Base-by-base conservation (phyloP, 2,113 vertebrate genomes). In the Sebastes schlegelii region DNA sequence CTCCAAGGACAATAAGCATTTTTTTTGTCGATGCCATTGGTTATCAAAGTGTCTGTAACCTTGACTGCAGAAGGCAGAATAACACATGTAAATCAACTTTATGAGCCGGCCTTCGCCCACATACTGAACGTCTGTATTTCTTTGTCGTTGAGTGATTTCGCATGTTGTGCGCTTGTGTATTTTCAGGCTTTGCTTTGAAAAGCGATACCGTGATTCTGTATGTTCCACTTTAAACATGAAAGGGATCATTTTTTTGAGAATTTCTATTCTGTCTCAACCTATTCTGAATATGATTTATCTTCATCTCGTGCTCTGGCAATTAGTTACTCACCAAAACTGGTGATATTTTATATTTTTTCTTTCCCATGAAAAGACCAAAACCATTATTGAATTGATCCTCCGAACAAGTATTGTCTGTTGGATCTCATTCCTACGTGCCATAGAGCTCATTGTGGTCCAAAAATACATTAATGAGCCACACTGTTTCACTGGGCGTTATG, bases 1-100 rank as follows among this genome's bases (percentile, higher is more conserved):
- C 54, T 85, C 77, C 52, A 57, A 70, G 54, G 45, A 67, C 19
- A 77, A 55, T 40, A 66, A 57, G 66, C 14, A 57, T 55, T 62
- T 80, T 58, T 34, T 34, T 34, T 49, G 60, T 72, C 42, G n/a
- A 71, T 57, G 80, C 74, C 14, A 45, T n/a, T 57, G 48, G 48
- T 89, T 70, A 73, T 79, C 17, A 42, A 43, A 74, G 60, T 77
- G 68, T 61, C 70, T 34, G 51, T 80, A 48, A 84, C 74, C 63
- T 74, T 74, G 63, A 62, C 80, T 46, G 52, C 54, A 68, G 82
- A 65, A 48, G 12, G 46, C 11, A 57, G 58, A 74, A 54, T 76
- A 58, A 74, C 52, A 23, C 17, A 46, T 21, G n/a, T 66, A 64
- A 63, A 72, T 76, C 49, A 79, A 40, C 49, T 82, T 74, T 42